phyloP scores from a whole-genome alignment of 2,888 invertebrate species.

The Mesopsocus fuscifrons region DNA sequence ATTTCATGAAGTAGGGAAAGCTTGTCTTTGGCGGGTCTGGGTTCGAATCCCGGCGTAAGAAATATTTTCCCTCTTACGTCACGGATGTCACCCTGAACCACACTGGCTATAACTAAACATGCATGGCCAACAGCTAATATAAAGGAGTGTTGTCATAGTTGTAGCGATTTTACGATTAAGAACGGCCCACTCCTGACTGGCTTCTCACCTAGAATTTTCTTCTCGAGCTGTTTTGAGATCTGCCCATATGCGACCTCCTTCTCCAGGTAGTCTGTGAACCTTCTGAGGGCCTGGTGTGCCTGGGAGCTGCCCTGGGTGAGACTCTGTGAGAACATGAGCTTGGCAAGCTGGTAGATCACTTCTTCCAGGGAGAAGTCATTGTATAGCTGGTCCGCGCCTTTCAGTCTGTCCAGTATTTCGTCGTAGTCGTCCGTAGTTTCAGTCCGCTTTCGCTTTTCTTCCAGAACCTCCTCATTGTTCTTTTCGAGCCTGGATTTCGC shows the following conservation, averaged over 20 bases:
- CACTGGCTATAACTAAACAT: too few species aligned
- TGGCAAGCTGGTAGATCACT: slow-evolving; percentile 61
- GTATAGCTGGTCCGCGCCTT: slow-evolving; percentile 49
- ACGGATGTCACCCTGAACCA: too few species aligned
- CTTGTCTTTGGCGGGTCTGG: too few species aligned
- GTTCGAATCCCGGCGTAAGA: too few species aligned
- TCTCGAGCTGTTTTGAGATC: slow-evolving; percentile 52
- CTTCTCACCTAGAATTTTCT: slow-evolving; percentile 50
- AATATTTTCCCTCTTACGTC: too few species aligned
- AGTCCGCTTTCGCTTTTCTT: background rate
- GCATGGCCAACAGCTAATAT: too few species aligned
- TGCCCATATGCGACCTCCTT: slow-evolving; percentile 51
- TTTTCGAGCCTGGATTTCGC: too few species aligned
- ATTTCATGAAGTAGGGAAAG: too few species aligned
- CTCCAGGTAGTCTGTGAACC: slow-evolving; percentile 54
- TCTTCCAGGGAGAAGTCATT: slow-evolving; percentile 59
- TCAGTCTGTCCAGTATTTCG: slow-evolving; percentile 45
- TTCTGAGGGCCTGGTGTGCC: slow-evolving; percentile 51
- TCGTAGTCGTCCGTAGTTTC: slow-evolving; percentile 34
- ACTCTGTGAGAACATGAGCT: slow-evolving; percentile 64
- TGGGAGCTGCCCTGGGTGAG: slow-evolving; percentile 45
- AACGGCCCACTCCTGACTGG: background rate
- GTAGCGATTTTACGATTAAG: too few species aligned
- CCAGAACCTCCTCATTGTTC: too few species aligned
- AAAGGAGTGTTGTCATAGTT: too few species aligned